Evolutionary conservation across 2,113 vertebrate species (phyloP).

Genomic region (Apodemus speciosus): DNA sequence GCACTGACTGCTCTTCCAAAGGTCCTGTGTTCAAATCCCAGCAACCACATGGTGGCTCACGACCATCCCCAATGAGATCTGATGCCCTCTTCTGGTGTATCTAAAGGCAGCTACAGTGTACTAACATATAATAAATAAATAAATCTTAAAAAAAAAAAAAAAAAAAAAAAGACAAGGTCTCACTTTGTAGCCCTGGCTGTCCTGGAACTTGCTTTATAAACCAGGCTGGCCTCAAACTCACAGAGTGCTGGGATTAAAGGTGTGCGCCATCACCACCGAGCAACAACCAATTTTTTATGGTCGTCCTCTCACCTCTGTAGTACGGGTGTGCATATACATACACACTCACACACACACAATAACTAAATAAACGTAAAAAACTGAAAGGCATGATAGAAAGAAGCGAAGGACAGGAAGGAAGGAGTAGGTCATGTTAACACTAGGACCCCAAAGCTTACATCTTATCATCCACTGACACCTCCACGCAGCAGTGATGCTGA

Average conservation of each 20-base stretch:
- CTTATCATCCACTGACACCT: fast-evolving
- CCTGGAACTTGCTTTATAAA: not conserved
- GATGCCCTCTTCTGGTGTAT: too few relatives aligned
- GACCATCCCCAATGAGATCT: too few relatives aligned
- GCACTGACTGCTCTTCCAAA: too few relatives aligned
- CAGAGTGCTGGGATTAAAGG: not conserved
- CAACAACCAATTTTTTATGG: not conserved
- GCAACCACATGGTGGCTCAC: too few relatives aligned
- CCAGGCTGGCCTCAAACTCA: not conserved
- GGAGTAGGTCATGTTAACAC: not conserved
- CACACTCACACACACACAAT: not conserved
- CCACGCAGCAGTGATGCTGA: fast-evolving
- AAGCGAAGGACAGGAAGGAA: not conserved
- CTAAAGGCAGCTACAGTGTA: too few relatives aligned
- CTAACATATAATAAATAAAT: too few relatives aligned
- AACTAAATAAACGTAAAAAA: not conserved
- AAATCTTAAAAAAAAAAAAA: too few relatives aligned
- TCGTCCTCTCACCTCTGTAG: not conserved
- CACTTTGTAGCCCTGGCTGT: not conserved
- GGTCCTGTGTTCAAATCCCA: too few relatives aligned
- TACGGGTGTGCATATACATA: not conserved
- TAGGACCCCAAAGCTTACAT: not conserved
- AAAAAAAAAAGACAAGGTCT: too few relatives aligned
- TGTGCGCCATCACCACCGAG: not conserved
- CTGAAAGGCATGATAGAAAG: not conserved